phyloP scores from a whole-genome alignment of 2,113 vertebrate species.

The Empidonax alnorum region DNA sequence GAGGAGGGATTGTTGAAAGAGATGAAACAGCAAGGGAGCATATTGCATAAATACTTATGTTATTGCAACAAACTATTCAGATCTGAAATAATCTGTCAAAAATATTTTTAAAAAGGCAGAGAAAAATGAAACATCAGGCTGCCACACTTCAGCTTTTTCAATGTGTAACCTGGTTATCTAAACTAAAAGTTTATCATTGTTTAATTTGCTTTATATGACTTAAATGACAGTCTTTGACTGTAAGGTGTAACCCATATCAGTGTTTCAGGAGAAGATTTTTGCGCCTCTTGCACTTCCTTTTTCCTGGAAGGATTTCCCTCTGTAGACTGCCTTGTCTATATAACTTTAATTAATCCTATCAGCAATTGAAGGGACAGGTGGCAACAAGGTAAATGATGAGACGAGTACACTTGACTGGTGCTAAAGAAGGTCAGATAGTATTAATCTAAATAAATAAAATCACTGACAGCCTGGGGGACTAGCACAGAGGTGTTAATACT shows the following conservation, averaged over 20 bases:
- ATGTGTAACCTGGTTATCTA: neutral
- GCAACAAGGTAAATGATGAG: neutral
- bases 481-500: neutral
- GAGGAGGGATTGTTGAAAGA: neutral
- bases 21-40: neutral
- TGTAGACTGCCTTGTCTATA: neutral
- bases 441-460: neutral
- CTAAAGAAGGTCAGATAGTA: accelerated
- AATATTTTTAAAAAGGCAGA: neutral
- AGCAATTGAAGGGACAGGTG: neutral
- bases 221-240: neutral
- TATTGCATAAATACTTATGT: neutral
- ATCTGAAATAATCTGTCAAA: neutral
- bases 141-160: neutral
- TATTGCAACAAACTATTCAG: neutral
- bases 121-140: neutral
- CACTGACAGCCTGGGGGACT: neutral
- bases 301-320: neutral
- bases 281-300: neutral
- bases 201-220: neutral
- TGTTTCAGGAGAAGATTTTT: neutral
- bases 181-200: neutral
- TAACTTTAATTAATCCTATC: neutral
- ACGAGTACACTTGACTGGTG: neutral
- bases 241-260: neutral